Conservation (phyloP, 2,888 invertebrate species). For the Brenthis hecate region DNA sequence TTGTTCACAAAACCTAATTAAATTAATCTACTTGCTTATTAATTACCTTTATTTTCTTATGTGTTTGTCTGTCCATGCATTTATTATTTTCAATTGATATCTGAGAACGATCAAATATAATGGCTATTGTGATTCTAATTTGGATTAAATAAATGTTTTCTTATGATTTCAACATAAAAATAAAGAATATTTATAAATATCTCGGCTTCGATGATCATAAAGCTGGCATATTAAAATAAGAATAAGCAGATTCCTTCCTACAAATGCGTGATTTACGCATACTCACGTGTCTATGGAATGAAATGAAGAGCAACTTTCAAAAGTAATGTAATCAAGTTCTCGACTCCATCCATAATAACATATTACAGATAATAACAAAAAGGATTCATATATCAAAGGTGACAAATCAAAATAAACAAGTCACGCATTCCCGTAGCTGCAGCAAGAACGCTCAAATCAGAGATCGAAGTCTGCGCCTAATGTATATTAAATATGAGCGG, state of each 20-base stretch:
- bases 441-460: slow-evolving; percentile 68
- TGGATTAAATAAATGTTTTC: no score
- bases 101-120: no score
- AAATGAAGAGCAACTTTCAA: slow-evolving; percentile 45
- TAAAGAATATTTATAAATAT: not conserved
- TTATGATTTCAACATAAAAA: not conserved
- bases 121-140: no score
- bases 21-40: not conserved
- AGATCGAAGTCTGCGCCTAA: slow-evolving; percentile 66
- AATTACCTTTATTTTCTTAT: not conserved
- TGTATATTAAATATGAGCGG: slow-evolving; percentile 76
- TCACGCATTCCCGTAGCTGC: slow-evolving; percentile 62
- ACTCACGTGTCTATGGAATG: slow-evolving; percentile 27
- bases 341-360: slow-evolving; percentile 60
- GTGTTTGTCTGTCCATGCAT: not conserved
- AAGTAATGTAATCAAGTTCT: slow-evolving; percentile 58
- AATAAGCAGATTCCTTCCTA: slow-evolving; percentile 25
- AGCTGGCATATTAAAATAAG: slow-evolving; percentile 23
- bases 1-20: not conserved
- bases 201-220: slow-evolving; percentile 10
- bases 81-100: not conserved
- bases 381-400: slow-evolving; percentile 74
- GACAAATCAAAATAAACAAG: slow-evolving; percentile 79
- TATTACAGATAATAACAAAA: slow-evolving; percentile 68
- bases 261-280: slow-evolving; percentile 18